A percentile compares a stretch with the other conserved stretches of the same genome.
Evolutionary conservation across 1,140 invertebrate species (phyloP).

Genomic region (Diuraphis noxia): DNA sequence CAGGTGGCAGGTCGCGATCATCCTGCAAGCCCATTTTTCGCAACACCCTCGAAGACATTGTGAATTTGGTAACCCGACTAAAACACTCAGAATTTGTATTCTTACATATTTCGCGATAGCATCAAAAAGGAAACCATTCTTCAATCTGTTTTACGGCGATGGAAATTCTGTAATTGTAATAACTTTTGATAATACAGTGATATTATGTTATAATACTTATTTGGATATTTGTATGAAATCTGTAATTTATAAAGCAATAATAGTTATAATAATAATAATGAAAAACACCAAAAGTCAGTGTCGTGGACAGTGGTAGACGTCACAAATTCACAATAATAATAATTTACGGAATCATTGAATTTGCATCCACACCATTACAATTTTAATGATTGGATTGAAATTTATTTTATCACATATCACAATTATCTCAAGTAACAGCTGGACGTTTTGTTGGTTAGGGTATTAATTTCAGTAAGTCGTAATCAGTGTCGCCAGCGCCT

Average conservation of each 20-base stretch:
- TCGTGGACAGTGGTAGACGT: neutral
- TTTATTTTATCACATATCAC: neutral
- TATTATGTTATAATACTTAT: neutral
- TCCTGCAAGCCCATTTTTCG: constrained; percentile 58
- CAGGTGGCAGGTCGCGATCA: constrained; percentile 57
- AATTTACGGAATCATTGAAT: neutral
- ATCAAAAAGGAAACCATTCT: neutral
- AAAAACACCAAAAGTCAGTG: neutral
- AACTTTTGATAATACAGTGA: neutral
- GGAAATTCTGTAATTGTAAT: neutral
- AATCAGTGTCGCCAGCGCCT: neutral
- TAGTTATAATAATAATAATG: neutral
- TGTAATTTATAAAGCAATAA: neutral
- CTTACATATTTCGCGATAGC: neutral
- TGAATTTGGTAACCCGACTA: neutral
- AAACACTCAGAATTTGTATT: neutral
- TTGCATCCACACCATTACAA: neutral
- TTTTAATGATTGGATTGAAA: neutral
- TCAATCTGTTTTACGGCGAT: neutral
- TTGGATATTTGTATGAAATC: neutral
- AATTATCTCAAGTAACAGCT: neutral
- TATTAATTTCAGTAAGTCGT: neutral
- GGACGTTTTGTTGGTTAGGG: neutral
- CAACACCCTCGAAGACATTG: constrained; percentile 58
- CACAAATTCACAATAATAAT: too few species aligned